These are phyloP conservation scores for Acipenser oxyrinchus DNA, from an alignment of 2,797 vertebrate genomes.

Conservation along the genomic window DNA sequence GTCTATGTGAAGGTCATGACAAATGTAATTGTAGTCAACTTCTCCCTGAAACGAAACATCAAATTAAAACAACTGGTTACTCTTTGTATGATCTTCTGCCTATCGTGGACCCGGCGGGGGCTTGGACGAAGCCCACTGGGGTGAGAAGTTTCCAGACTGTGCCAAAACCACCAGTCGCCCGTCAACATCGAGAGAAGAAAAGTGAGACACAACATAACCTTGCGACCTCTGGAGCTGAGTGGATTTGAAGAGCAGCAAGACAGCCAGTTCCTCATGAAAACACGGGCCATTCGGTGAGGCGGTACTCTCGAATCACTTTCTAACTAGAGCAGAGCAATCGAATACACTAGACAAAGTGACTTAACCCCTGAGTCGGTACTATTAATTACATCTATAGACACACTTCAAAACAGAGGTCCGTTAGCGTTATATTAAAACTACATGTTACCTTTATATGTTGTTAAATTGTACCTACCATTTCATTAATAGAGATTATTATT, in stretches of 20 bases:
- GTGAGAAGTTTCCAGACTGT: conserved; percentile 56
- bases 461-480: too few species aligned
- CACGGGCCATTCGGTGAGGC: conserved; percentile 77
- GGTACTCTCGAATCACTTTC: too few species aligned
- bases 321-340: too few species aligned
- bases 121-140: conserved; percentile 75
- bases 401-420: too few species aligned
- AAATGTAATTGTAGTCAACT: too few species aligned
- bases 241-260: conserved; percentile 55
- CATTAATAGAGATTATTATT: too few species aligned
- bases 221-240: conserved; percentile 55
- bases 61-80: not conserved
- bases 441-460: too few species aligned
- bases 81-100: not conserved
- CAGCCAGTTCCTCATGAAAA: conserved; percentile 66
- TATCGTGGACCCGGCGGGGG: conserved; percentile 39
- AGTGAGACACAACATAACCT: conserved; percentile 50
- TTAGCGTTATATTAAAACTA: too few species aligned
- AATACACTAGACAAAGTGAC: too few species aligned
- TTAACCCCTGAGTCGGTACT: too few species aligned
- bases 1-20: too few species aligned
- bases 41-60: not conserved
- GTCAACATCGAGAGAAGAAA: conserved; percentile 71
- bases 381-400: too few species aligned
- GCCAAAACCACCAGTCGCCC: conserved; percentile 72